Evolutionary conservation across 2,113 vertebrate species (phyloP), one percentile per base, ranked within the genome.

Genomic region (Pelobates fuscus): DNA sequence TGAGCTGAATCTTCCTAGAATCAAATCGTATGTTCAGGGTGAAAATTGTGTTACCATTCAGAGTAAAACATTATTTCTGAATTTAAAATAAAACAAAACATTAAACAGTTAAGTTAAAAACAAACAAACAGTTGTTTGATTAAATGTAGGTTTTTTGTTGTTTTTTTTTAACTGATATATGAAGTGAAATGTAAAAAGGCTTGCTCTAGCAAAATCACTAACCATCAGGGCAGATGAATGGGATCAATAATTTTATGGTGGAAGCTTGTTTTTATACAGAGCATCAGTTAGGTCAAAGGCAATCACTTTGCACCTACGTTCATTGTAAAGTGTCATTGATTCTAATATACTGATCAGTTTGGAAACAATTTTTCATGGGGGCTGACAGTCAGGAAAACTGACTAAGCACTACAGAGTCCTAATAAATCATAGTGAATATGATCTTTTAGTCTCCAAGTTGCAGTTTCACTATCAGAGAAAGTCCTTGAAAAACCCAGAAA

Each of bases 301-400:
- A 61, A 61, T 61, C 59, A 26, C 59, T 61, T 18, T 30, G 23
- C 29, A 15, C 59, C 27, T 10, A 23, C 17, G n/a, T 27, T 61
- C 59, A 61, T 61, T 18, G 23, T 27, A 30, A 27, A 30, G 59
- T 61, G 59, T 61, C 27, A 29, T 29, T 15, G 14, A 14, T 26
- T 61, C 26, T 61, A 61, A 30, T 61, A 61, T 61, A 61, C 59
- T 61, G 59, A 61, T 61, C 11, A 26, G 59, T 29, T 61, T 61
- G 26, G 25, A 61, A 17, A 29, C 25, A 11, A 29, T 14, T 61
- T 61, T 61, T 61, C 18, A 25, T 29, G 27, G 25, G 52, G 5
- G 52, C n/a, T 55, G 52, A 61, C 25, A 2, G 59, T 29, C 17
- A 15, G 27, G 59, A 29, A 61, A 25, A 61, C 26, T 61, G 26